phyloP scores from a whole-genome alignment of 2,797 vertebrate genomes.

The Acropternis orthonyx region DNA sequence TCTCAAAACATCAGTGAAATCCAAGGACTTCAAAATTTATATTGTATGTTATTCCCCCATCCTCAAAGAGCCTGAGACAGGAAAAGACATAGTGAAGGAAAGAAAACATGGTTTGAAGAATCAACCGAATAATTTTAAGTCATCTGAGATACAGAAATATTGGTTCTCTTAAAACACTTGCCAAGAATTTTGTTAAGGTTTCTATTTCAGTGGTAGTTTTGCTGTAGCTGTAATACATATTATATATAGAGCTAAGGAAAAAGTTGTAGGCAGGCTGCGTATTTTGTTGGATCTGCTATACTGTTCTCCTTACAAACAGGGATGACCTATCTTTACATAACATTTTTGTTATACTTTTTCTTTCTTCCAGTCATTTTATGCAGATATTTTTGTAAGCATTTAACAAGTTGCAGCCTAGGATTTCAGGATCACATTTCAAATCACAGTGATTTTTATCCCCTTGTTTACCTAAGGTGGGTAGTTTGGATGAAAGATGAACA shows the following conservation, averaged over 20 bases:
- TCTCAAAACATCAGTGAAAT: not conserved
- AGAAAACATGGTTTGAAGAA: not conserved
- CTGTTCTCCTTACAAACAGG: fast-evolving
- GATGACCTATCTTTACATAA: not conserved
- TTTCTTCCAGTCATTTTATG: not conserved
- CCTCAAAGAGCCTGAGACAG: not conserved
- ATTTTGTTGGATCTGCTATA: not conserved
- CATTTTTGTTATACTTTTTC: not conserved
- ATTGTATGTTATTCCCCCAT: not conserved
- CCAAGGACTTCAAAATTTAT: not conserved
- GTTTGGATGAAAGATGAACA: not conserved
- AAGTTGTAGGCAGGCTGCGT: not conserved
- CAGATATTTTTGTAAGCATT: not conserved
- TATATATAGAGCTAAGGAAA: not conserved
- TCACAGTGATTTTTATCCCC: not conserved
- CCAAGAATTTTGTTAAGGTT: not conserved
- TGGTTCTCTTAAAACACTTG: not conserved
- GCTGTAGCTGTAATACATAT: not conserved
- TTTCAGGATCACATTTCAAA: not conserved
- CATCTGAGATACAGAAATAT: not conserved
- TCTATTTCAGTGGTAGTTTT: not conserved
- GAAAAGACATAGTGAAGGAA: not conserved
- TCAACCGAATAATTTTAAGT: not conserved
- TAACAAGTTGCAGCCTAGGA: not conserved
- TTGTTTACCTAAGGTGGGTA: not conserved